Percentiles rank a stretch among this genome's conserved stretches.
Evolutionary conservation across 2,797 vertebrate genomes (phyloP).

Genomic region (Prionace glauca): DNA sequence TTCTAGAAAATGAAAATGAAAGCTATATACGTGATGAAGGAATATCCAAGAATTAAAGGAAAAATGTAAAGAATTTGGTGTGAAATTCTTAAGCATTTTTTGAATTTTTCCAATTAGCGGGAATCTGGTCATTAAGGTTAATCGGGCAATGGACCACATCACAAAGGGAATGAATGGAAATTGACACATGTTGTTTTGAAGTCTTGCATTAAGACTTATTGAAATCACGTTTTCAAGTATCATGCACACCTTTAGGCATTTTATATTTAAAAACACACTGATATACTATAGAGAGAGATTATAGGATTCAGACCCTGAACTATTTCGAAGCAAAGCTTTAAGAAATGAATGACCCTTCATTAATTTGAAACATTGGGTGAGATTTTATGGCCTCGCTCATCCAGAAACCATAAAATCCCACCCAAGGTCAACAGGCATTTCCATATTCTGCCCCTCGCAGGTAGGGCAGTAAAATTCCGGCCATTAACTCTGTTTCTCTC

Average conservation of each 20-base stretch:
- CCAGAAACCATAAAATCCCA: no score
- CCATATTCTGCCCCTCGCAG: no score
- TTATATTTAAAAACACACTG: background rate
- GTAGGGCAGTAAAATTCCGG: no score
- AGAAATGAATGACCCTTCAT: background rate
- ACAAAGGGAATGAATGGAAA: background rate
- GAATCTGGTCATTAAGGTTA: background rate
- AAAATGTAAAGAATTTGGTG: background rate
- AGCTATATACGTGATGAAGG: background rate
- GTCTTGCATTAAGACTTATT: background rate
- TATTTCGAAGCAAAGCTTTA: background rate
- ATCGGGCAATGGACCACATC: background rate
- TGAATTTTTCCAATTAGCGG: background rate
- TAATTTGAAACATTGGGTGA: background rate
- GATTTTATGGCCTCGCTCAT: no score
- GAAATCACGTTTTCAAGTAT: background rate
- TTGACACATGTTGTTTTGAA: background rate
- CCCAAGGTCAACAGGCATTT: no score
- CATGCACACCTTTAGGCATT: background rate
- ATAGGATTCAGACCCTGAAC: background rate
- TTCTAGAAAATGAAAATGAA: background rate
- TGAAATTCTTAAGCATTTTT: background rate
- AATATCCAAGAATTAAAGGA: background rate
- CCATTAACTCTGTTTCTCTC: no score
- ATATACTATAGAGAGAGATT: background rate